phyloP scores from a whole-genome alignment of 1,140 invertebrate genomes.

The Apis florea region DNA sequence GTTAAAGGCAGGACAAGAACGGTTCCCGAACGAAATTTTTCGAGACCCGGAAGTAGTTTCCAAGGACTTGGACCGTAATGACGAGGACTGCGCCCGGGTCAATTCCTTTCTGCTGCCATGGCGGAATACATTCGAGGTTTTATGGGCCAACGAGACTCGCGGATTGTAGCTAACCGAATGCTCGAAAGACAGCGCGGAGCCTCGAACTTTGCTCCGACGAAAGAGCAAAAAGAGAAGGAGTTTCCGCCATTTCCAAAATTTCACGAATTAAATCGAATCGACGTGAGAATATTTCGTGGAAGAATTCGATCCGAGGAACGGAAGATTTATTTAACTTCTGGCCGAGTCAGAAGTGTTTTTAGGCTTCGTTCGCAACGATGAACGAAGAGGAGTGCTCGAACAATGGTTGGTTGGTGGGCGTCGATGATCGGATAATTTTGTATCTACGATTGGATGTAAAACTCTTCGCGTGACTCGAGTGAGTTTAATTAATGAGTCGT shows the following conservation, averaged over 20 bases:
- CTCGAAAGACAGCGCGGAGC: slow-evolving; percentile 24
- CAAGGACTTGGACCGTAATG: slow-evolving; percentile 55
- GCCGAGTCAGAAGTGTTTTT: not conserved
- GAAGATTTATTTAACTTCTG: not conserved
- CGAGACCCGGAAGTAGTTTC: slow-evolving; percentile 48
- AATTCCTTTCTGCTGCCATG: slow-evolving; percentile 66
- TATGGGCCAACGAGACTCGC: slow-evolving; percentile 60
- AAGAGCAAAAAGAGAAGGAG: not conserved
- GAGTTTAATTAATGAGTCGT: too few species aligned
- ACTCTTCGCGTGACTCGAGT: too few species aligned
- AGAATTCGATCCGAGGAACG: not conserved
- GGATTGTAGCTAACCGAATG: slow-evolving; percentile 36
- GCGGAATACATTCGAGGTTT: slow-evolving; percentile 67
- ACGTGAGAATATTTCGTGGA: not conserved
- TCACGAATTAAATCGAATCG: not conserved
- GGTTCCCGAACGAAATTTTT: slow-evolving; percentile 57
- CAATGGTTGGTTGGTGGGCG: too few species aligned
- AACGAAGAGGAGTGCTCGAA: too few species aligned
- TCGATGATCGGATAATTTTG: too few species aligned
- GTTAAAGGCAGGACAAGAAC: slow-evolving; percentile 54
- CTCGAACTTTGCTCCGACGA: not conserved
- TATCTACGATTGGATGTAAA: too few species aligned
- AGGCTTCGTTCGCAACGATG: too few species aligned
- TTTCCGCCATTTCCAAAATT: not conserved
- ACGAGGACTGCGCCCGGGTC: slow-evolving; percentile 42